Base-by-base conservation (phyloP, 2,797 vertebrate genomes). In the Oceanodroma leucorhoa region DNA sequence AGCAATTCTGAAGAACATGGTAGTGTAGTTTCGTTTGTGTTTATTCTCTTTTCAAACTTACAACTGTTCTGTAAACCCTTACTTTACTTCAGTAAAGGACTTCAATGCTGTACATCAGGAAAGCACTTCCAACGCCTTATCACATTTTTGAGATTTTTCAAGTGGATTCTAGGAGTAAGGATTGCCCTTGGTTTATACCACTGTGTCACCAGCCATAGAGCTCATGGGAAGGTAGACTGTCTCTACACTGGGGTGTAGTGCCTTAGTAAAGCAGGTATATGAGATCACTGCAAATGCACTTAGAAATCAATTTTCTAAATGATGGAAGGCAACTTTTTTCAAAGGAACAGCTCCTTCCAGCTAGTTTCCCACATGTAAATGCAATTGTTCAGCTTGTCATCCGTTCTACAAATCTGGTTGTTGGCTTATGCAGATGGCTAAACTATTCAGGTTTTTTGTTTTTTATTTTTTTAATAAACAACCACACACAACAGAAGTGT, bases 361-460 rank as follows among this genome's bases (percentile, higher is more conserved):
- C 16, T 64, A 17, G 24, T 29, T 43, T 85, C 14, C 20, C 22
- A 40, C 16, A 17, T 10, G 5, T 17, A 67, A 87, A 61, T 1
- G 2, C 16, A 85, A 6, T 36, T 66, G 15, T 61, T 81, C 55
- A 65, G 16, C 4, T 72, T 60, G 3, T 19, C 29, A 24, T 27
- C 3, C 1, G 34, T 58, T 75, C 53, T 61, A 23, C 29, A 55
- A 6, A 81, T 38, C 21, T 32, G 11, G 8, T 23, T 38, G 10
- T 19, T 69, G 10, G 22, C 10, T 84, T 58, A 29, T 6, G 15
- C 36, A 53, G 66, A 50, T 32, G 8, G 30, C 10, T 51, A 34
- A 77, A 18, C 36, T 66, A 7, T 10, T 34, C 1, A 0, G 14
- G 6, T 2, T 20, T n/a, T 51, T 6, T 43, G 29, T 4, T 4